These are phyloP conservation scores for Synergus laeviventris DNA, from an alignment of 2,888 invertebrate species.

Conservation along the genomic window DNA sequence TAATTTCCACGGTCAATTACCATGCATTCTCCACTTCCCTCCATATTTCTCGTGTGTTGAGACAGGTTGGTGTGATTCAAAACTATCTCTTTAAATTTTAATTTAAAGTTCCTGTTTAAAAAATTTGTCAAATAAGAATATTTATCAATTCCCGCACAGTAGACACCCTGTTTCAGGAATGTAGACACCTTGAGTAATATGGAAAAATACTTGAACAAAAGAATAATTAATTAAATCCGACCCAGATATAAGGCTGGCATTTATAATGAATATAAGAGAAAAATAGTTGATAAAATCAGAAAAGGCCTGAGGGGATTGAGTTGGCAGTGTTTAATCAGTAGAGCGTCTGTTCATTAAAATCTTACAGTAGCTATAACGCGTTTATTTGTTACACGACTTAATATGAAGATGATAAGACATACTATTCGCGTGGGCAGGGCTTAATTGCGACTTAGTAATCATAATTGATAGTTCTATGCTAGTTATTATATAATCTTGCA, in stretches of 20 bases:
- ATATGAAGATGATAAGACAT: conserved; percentile 21
- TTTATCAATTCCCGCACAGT: too few species aligned
- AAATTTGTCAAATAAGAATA: too few species aligned
- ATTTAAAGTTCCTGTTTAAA: too few species aligned
- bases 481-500: conserved; percentile 35
- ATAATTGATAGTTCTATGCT: conserved; percentile 35
- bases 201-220: neutral
- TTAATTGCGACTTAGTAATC: conserved; percentile 44
- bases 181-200: too few species aligned
- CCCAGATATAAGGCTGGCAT: neutral
- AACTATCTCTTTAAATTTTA: neutral
- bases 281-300: neutral
- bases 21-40: conserved; percentile 29
- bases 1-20: conserved; percentile 49
- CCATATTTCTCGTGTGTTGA: conserved; percentile 40
- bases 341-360: conserved; percentile 35
- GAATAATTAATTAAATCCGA: neutral
- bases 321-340: conserved; percentile 17
- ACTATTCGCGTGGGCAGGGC: conserved; percentile 43
- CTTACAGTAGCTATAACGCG: conserved; percentile 33
- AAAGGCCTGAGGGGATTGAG: conserved; percentile 11
- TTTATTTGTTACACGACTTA: conserved; percentile 36
- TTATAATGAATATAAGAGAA: neutral
- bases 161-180: too few species aligned
- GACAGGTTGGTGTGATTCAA: neutral